Percentiles rank a stretch among this genome's conserved stretches.
These are phyloP conservation scores for Alosa sapidissima DNA, from an alignment of 2,797 vertebrate species.

Conservation along the genomic window DNA sequence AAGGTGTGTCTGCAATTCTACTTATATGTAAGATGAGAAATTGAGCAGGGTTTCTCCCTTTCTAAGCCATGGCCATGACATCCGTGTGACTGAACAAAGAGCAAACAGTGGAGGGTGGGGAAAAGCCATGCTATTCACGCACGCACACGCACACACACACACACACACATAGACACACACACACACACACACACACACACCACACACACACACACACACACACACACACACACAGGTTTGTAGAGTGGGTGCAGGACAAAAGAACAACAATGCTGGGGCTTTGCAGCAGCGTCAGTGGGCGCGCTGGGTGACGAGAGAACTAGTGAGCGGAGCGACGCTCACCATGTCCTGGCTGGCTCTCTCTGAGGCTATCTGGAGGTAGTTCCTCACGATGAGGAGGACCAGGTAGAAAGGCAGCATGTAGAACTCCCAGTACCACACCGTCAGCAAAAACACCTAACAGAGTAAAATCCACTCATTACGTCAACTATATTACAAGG, in stretches of 20 bases:
- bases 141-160: background rate
- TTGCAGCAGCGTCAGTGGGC: background rate
- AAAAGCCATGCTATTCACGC: background rate
- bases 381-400: slow-evolving; percentile 87
- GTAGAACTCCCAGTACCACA: slow-evolving; percentile 93
- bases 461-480: slow-evolving; percentile 26
- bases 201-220: background rate
- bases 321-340: slow-evolving; percentile 57
- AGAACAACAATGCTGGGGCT: background rate
- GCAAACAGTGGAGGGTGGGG: background rate
- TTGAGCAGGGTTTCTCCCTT: background rate
- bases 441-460: slow-evolving; percentile 87
- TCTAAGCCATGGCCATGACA: background rate
- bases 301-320: background rate
- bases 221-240: background rate
- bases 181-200: background rate
- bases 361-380: slow-evolving; percentile 75
- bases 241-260: background rate
- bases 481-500: too few relatives aligned
- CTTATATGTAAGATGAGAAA: background rate
- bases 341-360: slow-evolving; percentile 82
- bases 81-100: background rate
- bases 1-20: too few relatives aligned
- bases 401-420: slow-evolving; percentile 90
- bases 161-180: too few relatives aligned